Percentiles rank a stretch among this genome's conserved stretches.
phyloP scores from a whole-genome alignment of 2,797 vertebrate genomes.

The Phrynocephalus vlangalii region DNA sequence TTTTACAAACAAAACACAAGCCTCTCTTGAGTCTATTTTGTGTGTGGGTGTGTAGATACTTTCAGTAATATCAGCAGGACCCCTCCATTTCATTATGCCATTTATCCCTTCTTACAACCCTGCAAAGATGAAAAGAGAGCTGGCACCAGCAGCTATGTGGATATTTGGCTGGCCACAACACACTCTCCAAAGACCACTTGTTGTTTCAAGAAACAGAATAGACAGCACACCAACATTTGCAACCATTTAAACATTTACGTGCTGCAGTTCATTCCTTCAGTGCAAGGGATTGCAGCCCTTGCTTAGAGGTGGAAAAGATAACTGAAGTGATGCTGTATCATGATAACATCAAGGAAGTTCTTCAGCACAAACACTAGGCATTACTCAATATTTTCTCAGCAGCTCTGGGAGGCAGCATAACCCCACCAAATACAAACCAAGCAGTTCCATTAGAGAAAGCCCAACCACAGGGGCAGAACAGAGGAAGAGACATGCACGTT shows the following conservation, averaged over 20 bases:
- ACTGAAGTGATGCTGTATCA: neutral
- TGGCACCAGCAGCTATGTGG: neutral
- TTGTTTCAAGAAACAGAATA: neutral
- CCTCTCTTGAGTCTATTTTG: neutral
- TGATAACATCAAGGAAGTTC: conserved; percentile 1
- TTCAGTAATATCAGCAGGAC: neutral
- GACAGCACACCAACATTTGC: neutral
- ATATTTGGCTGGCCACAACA: neutral
- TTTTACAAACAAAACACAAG: neutral
- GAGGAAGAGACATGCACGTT: neutral
- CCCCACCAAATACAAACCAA: conserved; percentile 35
- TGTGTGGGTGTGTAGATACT: neutral
- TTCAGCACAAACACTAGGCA: conserved; percentile 5
- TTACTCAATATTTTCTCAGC: conserved; percentile 26
- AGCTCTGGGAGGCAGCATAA: conserved; percentile 52
- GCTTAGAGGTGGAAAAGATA: neutral
- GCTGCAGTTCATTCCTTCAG: neutral
- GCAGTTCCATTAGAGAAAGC: conserved; percentile 12
- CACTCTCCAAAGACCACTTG: neutral
- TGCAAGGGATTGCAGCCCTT: neutral
- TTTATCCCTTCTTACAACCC: neutral
- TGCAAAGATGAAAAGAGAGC: neutral
- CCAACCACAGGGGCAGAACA: neutral
- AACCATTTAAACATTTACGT: neutral
- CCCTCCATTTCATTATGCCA: neutral